phyloP scores from a whole-genome alignment of 2,113 vertebrate species.

The Typhlomys cinereus region DNA sequence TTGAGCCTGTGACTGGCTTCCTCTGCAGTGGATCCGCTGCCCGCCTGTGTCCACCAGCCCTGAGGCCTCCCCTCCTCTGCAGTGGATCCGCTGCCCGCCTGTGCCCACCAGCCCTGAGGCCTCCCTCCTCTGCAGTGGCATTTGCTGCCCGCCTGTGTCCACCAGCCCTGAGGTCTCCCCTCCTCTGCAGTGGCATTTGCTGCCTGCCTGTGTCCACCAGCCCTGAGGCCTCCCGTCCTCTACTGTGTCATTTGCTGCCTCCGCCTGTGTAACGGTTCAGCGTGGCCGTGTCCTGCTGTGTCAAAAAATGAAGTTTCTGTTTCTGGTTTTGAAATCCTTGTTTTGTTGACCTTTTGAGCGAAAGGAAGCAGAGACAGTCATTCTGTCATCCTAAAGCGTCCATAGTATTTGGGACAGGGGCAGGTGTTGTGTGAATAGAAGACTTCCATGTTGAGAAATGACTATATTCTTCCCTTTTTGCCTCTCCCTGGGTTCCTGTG shows the following conservation, averaged over 20 bases:
- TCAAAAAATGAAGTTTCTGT: not conserved
- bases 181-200: too few relatives aligned
- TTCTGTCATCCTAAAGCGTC: not conserved
- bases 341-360: constrained; percentile 3
- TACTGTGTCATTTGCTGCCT: not conserved
- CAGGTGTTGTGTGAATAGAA: not conserved
- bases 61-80: not conserved
- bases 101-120: not conserved
- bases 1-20: not conserved
- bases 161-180: not conserved
- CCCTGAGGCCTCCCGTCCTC: too few relatives aligned
- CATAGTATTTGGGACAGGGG: not conserved
- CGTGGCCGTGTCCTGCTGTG: not conserved
- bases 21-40: not conserved
- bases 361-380: not conserved
- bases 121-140: too few relatives aligned
- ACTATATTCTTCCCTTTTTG: not conserved
- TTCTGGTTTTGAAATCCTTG: not conserved
- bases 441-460: not conserved
- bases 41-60: too few relatives aligned
- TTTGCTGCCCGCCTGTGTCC: not conserved
- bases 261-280: not conserved
- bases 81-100: too few relatives aligned
- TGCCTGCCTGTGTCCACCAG: not conserved
- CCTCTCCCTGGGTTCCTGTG: not conserved